Conservation (phyloP, 53 echinoderm and acorn worm genomes). For the Patiria pectinifera region DNA sequence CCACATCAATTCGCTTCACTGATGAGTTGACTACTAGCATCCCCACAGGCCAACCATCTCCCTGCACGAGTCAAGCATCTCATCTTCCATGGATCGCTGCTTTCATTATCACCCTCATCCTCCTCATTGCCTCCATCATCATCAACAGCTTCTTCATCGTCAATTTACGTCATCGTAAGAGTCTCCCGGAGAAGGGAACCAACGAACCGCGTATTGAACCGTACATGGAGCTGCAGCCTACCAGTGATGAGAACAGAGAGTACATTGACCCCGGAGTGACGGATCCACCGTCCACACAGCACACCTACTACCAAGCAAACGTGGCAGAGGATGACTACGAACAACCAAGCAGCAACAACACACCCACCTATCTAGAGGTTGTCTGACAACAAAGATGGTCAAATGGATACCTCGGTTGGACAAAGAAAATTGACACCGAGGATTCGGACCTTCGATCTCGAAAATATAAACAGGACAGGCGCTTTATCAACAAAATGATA, state of each 20-base stretch:
- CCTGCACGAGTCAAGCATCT: not conserved
- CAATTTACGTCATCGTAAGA: not conserved
- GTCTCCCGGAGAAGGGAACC: too few species aligned
- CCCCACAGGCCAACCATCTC: not conserved
- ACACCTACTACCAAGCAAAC: too few species aligned
- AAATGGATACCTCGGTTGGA: too few species aligned
- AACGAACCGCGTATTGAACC: not conserved
- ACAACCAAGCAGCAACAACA: too few species aligned
- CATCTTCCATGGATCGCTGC: not conserved
- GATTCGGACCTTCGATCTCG: too few species aligned
- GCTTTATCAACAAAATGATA: too few species aligned
- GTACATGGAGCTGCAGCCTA: conserved; percentile 21
- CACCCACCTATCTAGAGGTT: too few species aligned
- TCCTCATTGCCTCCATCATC: not conserved
- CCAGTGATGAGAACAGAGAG: not conserved
- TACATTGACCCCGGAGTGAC: not conserved
- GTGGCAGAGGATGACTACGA: too few species aligned
- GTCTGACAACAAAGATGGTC: too few species aligned
- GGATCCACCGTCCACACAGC: not conserved
- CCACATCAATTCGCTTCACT: too few species aligned
- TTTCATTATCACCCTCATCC: not conserved
- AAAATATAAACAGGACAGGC: too few species aligned
- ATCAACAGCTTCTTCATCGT: not conserved
- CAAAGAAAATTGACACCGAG: too few species aligned
- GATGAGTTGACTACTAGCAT: not conserved